Percentiles rank a stretch among this genome's conserved stretches.
phyloP scores from a whole-genome alignment of 2,888 invertebrate genomes.

The Morpho achilles region DNA sequence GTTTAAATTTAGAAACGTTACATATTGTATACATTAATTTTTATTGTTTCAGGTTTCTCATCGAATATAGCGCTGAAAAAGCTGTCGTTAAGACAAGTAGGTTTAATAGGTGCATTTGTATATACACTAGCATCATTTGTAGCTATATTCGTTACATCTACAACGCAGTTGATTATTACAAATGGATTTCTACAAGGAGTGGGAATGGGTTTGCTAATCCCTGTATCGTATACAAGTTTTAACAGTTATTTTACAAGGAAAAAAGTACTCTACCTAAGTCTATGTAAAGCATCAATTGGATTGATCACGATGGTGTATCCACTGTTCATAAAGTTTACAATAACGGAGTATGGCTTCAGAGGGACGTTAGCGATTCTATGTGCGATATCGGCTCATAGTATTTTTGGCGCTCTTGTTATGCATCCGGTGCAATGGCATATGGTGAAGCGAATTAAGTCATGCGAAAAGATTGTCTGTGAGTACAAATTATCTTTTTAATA shows the following conservation, averaged over 20 bases:
- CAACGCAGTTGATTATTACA: conserved; percentile 81
- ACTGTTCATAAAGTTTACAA: conserved; percentile 80
- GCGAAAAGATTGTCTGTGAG: conserved; percentile 68
- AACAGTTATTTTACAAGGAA: conserved; percentile 86
- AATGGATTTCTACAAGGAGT: conserved; percentile 82
- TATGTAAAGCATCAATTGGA: conserved; percentile 85
- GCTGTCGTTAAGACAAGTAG: conserved; percentile 82
- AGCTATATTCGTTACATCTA: conserved; percentile 81
- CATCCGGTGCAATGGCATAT: conserved; percentile 87
- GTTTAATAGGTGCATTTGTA: conserved; percentile 81
- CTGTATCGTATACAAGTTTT: conserved; percentile 85
- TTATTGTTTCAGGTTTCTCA: conserved; percentile 79
- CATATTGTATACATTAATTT: too few relatives aligned
- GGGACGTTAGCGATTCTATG: conserved; percentile 85
- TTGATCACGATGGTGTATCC: conserved; percentile 84
- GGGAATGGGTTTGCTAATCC: conserved; percentile 85
- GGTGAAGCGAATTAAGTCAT: conserved; percentile 63
- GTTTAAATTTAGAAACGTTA: too few relatives aligned
- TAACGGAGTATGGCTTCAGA: conserved; percentile 83
- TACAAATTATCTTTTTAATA: conserved; percentile 29
- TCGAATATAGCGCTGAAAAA: conserved; percentile 83
- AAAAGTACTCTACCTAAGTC: conserved; percentile 84
- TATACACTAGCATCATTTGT: conserved; percentile 82
- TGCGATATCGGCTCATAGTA: conserved; percentile 82
- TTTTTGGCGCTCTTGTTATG: conserved; percentile 84